phyloP scores from a whole-genome alignment of 2,113 vertebrate species.

The Budorcas taxicolor region DNA sequence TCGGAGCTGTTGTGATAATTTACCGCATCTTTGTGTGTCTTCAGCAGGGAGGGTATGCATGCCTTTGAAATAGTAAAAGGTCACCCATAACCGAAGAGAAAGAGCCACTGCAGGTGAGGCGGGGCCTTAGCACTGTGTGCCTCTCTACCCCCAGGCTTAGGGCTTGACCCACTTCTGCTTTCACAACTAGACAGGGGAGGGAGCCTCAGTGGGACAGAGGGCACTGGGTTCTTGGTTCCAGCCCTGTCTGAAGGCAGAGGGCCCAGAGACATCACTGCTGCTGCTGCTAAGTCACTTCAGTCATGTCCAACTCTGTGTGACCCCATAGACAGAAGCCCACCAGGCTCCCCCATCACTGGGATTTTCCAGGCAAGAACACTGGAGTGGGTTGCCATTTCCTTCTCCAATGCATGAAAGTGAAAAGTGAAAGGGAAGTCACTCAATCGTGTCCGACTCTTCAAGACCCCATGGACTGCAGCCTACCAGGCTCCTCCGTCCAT shows the following conservation, averaged over 20 bases:
- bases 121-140: neutral
- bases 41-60: neutral
- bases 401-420: too few species aligned
- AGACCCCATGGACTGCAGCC: too few species aligned
- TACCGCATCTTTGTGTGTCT: neutral
- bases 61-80: neutral
- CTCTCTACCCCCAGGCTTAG: neutral
- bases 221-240: neutral
- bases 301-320: too few species aligned
- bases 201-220: neutral
- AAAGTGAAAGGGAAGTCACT: too few species aligned
- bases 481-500: too few species aligned
- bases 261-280: neutral
- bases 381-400: too few species aligned
- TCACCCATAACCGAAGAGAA: neutral
- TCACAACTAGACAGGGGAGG: neutral
- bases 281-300: too few species aligned
- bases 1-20: neutral
- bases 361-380: too few species aligned
- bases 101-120: neutral
- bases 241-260: neutral
- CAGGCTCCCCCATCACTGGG: too few species aligned
- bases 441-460: too few species aligned
- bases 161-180: neutral
- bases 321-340: too few species aligned